phyloP scores from a whole-genome alignment of 2,888 invertebrate species.

The Volucella inanis region DNA sequence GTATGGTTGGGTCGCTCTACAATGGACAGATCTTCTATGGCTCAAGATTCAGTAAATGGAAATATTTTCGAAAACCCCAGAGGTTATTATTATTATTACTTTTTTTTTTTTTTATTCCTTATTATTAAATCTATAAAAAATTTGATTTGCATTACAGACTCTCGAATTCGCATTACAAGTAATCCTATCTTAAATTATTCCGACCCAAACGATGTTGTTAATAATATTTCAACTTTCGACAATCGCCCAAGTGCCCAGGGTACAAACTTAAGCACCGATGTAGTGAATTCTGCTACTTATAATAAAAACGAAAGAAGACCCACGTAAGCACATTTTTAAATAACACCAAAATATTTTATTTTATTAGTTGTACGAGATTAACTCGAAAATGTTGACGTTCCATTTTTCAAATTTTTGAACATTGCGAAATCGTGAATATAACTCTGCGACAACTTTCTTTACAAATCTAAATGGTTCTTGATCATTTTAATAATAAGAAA shows the following conservation, averaged over 20 bases:
- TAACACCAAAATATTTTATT: background rate
- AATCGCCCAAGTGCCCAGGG: slow-evolving; percentile 84
- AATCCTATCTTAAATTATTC: slow-evolving; percentile 90
- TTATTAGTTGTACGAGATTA: background rate
- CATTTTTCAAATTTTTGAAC: too few relatives aligned
- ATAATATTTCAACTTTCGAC: slow-evolving; percentile 87
- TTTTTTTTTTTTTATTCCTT: background rate
- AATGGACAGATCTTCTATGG: slow-evolving; percentile 84
- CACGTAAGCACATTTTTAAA: slow-evolving; percentile 61
- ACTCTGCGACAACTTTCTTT: too few relatives aligned
- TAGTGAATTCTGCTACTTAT: slow-evolving; percentile 86
- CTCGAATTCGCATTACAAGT: slow-evolving; percentile 88
- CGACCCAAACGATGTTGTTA: slow-evolving; percentile 86
- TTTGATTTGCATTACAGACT: slow-evolving; percentile 77
- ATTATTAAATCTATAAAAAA: background rate
- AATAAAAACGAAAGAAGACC: slow-evolving; percentile 86
- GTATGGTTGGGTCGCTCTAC: slow-evolving; percentile 96
- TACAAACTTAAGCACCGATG: slow-evolving; percentile 62
- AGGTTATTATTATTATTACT: slow-evolving; percentile 69
- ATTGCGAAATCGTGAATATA: too few relatives aligned
- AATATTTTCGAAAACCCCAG: slow-evolving; percentile 76
- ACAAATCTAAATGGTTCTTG: too few relatives aligned
- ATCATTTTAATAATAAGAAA: too few relatives aligned
- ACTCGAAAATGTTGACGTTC: too few relatives aligned
- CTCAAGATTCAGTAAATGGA: slow-evolving; percentile 76